phyloP scores from a whole-genome alignment of 2,113 vertebrate genomes.

The Glaucidium brasilianum region DNA sequence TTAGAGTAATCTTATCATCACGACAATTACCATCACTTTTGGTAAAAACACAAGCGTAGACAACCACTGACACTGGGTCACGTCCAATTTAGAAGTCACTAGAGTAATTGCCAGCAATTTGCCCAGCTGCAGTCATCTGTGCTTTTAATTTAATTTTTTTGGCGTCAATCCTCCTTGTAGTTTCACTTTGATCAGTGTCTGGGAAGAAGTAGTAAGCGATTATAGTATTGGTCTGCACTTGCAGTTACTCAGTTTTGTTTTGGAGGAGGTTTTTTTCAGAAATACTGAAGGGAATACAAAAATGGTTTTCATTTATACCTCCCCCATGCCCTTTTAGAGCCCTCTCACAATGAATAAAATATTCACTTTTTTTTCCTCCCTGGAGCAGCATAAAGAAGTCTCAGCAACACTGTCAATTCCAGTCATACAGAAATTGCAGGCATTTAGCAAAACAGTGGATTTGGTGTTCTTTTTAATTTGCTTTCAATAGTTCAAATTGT shows the following conservation, averaged over 20 bases:
- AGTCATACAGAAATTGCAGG: background rate
- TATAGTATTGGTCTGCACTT: background rate
- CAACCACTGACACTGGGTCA: constrained; percentile 1
- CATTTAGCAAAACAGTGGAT: background rate
- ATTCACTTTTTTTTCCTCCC: background rate
- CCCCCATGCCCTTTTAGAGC: background rate
- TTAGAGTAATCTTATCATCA: background rate
- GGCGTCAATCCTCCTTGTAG: background rate
- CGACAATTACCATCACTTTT: background rate
- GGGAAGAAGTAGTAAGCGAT: background rate
- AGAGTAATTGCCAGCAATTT: constrained; percentile 33
- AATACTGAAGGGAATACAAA: background rate
- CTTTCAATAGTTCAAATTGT: background rate
- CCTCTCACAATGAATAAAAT: constrained; percentile 7
- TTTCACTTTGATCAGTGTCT: constrained; percentile 27
- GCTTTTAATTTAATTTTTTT: background rate
- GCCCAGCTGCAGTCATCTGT: constrained; percentile 17
- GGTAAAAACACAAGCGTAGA: background rate
- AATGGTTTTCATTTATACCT: constrained; percentile 26
- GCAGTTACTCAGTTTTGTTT: background rate
- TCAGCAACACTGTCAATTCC: background rate
- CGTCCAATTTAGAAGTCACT: constrained; percentile 16
- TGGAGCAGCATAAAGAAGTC: background rate
- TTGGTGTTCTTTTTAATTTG: constrained; percentile 7
- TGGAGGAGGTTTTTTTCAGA: background rate